Base-by-base conservation (phyloP, 2,113 vertebrate genomes). In the Edolisoma coerulescens region DNA sequence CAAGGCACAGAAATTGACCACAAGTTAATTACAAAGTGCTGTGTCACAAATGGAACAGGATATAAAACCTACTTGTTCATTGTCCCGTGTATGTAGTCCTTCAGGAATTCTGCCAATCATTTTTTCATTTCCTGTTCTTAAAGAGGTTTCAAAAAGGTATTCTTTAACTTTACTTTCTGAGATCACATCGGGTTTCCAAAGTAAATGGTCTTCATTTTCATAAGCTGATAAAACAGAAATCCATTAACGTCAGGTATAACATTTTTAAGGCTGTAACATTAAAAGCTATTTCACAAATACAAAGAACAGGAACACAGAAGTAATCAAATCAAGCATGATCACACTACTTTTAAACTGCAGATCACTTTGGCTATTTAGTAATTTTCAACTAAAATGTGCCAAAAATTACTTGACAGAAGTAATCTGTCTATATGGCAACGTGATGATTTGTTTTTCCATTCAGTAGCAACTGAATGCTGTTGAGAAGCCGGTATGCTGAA, bases 151-250 rank as follows among this genome's bases (percentile, higher is more conserved):
- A 90, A 97, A 98, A 96, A 99, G 98, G 84, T 99, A 99, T 67
- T 98, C 98, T 95, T 98, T 98, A 85, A 99, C 99, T 96, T 98
- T 99, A 96, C 87, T 99, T 97, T 99, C 99, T 52, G 99, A 96
- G 94, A 99, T 96, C 65, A 98, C 93, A 63, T 96, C 98, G 75
- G 99, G 99, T 91, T 98, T 98, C 99, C 99, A 99, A 65, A 99
- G 98, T 93, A 99, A 97, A 96, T 99, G 98, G 70, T 99, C 99
- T 86, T 99, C 99, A 84, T 98, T 98, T 97, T 99, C 99, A 97
- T 99, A 99, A 5, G 87, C 99, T 99, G 96, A 82, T 88, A 92
- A 96, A 84, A 96, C 12, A 95, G 85, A 97, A 97, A 83, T 22
- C 12, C 52, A 88, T 96, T 70, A 83, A 90, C 1, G 1, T 3